phyloP scores from a whole-genome alignment of 2,113 vertebrate genomes.

The Chloroceryle aenea region DNA sequence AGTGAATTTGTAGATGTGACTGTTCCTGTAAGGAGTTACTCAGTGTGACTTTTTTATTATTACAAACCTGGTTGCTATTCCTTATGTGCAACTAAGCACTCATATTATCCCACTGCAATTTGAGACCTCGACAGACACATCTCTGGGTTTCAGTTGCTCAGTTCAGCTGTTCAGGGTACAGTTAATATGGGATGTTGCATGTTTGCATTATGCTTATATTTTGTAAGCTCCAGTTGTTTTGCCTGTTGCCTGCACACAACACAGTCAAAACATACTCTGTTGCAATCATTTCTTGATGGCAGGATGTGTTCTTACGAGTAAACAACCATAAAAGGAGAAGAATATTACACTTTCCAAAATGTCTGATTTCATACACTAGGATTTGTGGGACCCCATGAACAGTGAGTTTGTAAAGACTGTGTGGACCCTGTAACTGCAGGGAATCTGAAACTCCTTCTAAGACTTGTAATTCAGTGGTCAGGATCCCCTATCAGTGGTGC shows the following conservation, averaged over 20 bases:
- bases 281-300: not conserved
- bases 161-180: not conserved
- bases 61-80: not conserved
- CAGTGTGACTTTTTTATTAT: not conserved
- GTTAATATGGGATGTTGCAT: not conserved
- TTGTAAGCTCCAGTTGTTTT: not conserved
- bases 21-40: not conserved
- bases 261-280: not conserved
- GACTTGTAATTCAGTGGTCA: not conserved
- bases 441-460: not conserved
- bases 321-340: not conserved
- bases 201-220: not conserved
- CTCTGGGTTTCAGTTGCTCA: not conserved
- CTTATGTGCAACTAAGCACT: not conserved
- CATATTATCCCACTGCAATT: not conserved
- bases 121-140: not conserved
- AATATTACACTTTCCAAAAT: not conserved
- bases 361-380: not conserved
- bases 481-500: not conserved
- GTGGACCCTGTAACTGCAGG: not conserved
- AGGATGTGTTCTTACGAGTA: not conserved
- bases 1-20: not conserved
- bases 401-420: not conserved
- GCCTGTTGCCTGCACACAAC: not conserved
- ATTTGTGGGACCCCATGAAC: not conserved